Evolutionary conservation across 2,797 vertebrate genomes (phyloP).

Genomic region (Eremophila alpestris): DNA sequence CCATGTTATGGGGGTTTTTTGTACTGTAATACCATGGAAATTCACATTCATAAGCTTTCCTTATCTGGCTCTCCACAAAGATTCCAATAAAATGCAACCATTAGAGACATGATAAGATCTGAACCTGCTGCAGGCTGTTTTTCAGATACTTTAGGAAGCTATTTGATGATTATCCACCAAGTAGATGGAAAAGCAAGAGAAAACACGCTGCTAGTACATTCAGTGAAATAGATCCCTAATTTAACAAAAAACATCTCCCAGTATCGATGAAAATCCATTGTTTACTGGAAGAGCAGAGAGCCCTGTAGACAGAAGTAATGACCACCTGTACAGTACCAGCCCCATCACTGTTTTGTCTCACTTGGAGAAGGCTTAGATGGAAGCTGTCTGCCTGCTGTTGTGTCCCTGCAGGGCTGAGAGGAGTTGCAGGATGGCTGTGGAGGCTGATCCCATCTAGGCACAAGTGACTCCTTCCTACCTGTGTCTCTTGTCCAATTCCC

Average conservation of each 20-base stretch:
- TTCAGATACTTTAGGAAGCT: not conserved
- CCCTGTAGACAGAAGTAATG: not conserved
- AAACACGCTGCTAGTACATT: not conserved
- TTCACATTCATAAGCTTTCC: not conserved
- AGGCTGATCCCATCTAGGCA: not conserved
- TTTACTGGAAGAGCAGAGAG: not conserved
- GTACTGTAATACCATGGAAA: not conserved
- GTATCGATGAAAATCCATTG: not conserved
- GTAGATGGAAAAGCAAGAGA: not conserved
- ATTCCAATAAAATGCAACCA: not conserved
- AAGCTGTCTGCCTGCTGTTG: not conserved
- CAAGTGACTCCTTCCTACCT: not conserved
- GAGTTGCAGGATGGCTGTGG: not conserved
- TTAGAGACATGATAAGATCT: not conserved
- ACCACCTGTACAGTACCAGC: not conserved
- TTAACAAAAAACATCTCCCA: not conserved
- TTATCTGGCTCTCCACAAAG: not conserved
- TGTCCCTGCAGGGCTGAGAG: not conserved
- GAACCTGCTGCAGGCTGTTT: not conserved
- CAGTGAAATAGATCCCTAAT: not conserved
- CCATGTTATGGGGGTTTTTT: rapidly evolving
- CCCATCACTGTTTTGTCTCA: not conserved
- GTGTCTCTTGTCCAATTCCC: too few species aligned
- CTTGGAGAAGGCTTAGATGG: not conserved
- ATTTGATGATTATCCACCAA: not conserved